Percentiles rank a stretch among this genome's conserved stretches.
phyloP scores from a whole-genome alignment of 1,140 invertebrate species.

The Cylas formicarius region DNA sequence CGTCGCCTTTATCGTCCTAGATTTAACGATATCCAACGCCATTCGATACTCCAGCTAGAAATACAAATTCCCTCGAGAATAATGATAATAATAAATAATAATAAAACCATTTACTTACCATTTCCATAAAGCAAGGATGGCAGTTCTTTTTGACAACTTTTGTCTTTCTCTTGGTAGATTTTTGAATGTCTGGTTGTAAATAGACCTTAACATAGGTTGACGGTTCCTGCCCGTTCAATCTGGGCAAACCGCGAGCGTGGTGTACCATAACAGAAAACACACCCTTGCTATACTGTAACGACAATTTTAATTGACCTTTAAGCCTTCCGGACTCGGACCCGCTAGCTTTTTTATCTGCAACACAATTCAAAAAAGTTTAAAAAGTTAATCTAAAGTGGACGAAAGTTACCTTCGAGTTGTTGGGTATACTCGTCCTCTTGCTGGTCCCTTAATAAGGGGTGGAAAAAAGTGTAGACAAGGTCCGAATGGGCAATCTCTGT shows the following conservation, averaged over 20 bases:
- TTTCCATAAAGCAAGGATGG: constrained; percentile 97
- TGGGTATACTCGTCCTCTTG: constrained; percentile 61
- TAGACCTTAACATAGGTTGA: constrained; percentile 94
- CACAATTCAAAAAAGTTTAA: background rate
- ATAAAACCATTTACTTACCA: constrained; percentile 54
- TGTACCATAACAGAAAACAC: constrained; percentile 80
- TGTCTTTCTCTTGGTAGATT: constrained; percentile 91
- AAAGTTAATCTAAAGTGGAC: background rate
- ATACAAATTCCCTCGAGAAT: constrained; percentile 10
- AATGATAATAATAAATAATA: background rate
- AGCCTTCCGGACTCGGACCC: constrained; percentile 31
- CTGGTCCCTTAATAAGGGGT: constrained; percentile 85
- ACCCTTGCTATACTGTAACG: constrained; percentile 73
- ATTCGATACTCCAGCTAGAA: constrained; percentile 80
- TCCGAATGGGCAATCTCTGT: constrained; percentile 94
- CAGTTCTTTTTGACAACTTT: constrained; percentile 86
- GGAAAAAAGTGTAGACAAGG: constrained; percentile 96
- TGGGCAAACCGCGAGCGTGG: constrained; percentile 77
- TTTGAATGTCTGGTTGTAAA: constrained; percentile 77
- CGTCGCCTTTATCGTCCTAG: constrained; percentile 76
- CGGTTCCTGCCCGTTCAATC: constrained; percentile 68
- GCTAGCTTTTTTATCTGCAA: constrained; percentile 6
- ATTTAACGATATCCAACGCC: constrained; percentile 70
- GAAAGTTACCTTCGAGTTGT: constrained; percentile 55
- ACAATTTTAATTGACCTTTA: constrained; percentile 54